Conservation (phyloP, 2,888 invertebrate genomes). For the Stegophylla sp. region DNA sequence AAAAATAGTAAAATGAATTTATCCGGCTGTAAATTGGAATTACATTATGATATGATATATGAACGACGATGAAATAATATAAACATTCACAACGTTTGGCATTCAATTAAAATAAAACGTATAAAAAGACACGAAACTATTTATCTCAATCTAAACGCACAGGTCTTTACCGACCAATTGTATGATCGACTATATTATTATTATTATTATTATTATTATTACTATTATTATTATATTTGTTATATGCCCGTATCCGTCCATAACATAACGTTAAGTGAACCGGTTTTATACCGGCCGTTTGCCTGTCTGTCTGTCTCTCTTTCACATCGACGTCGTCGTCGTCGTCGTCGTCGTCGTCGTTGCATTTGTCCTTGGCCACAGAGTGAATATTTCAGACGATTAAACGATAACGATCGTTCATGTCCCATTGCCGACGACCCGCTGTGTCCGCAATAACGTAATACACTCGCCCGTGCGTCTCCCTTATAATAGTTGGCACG, state of each 20-base stretch:
- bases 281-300: constrained; percentile 8
- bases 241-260: not conserved
- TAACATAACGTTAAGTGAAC: constrained; percentile 22
- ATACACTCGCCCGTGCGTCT: constrained; percentile 41
- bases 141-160: not conserved
- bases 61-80: too few species aligned
- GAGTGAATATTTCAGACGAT: constrained; percentile 56
- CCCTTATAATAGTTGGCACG: constrained; percentile 54
- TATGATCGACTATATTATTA: constrained; percentile 21
- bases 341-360: constrained; percentile 1
- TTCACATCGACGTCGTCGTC: constrained; percentile 7
- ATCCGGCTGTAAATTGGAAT: too few species aligned
- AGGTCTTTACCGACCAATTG: not conserved
- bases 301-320: not conserved
- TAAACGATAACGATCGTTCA: constrained; percentile 58
- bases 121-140: not conserved
- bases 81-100: not conserved
- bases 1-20: too few species aligned
- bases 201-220: not conserved
- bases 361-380: constrained; percentile 30
- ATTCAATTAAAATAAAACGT: not conserved
- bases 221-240: constrained; percentile 15
- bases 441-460: constrained; percentile 52
- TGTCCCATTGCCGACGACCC: constrained; percentile 55
- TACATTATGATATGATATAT: too few species aligned